Base-by-base conservation (phyloP, 2,113 vertebrate species). In the Podarcis cretensis region DNA sequence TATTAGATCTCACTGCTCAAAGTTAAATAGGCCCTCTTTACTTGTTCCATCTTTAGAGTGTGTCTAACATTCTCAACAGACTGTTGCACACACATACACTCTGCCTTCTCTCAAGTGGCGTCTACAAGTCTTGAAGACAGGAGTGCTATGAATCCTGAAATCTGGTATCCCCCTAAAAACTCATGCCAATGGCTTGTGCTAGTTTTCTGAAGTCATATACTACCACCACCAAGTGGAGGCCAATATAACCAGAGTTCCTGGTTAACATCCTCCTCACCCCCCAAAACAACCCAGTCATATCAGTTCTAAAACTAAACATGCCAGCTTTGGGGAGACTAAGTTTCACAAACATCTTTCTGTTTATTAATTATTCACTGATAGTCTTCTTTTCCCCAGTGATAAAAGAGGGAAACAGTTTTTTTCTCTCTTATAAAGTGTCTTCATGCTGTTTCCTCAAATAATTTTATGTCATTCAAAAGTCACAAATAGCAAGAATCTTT, bases 21-120 rank as follows among this genome's bases (percentile, higher is more conserved):
- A 93, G 89, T 57, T n/a, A 83, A 88, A 89, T 89, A 25, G 32
- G 8, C 91, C 4, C 25, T 86, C 25, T 91, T 30, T 82, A 63
- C 63, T n/a, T 68, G 91, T 25, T 40, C 23, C 8, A 81, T 82
- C 80, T 75, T 89, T 88, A 88, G 80, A 88, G 83, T 76, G 35
- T 65, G 80, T 65, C 87, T 88, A 69, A 88, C 76, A 88, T 83
- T 88, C 84, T 84, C 87, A 63, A 30, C 84, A 86, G 32, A 77
- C 71, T 69, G 78, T 63, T 16, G 8, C 40, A 5, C 7, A 63
- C 3, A 63, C 14, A 63, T 0, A 37, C 20, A 5, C 30, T 48
- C 18, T 48, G 25, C 25, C 16, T 59, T n/a, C 27, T 1, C 59
- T 89, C 87, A 69, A 77, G 75, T 9, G 75, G 0, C 4, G 63